These are phyloP conservation scores for Synergus umbraculus DNA, from an alignment of 2,888 invertebrate genomes.

Conservation along the genomic window DNA sequence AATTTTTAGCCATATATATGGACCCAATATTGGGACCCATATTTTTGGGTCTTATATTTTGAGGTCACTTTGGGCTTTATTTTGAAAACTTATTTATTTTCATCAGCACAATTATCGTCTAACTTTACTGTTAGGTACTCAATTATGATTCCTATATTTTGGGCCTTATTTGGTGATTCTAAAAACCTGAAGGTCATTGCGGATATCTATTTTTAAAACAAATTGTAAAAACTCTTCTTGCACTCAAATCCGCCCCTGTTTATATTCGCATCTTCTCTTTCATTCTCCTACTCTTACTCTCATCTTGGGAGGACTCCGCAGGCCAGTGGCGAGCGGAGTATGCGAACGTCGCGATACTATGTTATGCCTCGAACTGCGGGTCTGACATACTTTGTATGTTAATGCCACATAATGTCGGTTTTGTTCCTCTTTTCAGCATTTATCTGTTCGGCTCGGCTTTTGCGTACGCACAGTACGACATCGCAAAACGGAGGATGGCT, in stretches of 20 bases:
- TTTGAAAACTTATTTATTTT: no score
- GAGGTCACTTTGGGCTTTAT: no score
- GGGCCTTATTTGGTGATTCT: no score
- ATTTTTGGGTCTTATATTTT: no score
- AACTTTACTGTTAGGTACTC: no score
- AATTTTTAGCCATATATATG: no score
- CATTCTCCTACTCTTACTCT: slow-evolving; percentile 47
- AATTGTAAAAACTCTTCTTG: slow-evolving; percentile 15
- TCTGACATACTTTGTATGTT: slow-evolving; percentile 78
- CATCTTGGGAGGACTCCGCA: slow-evolving; percentile 23
- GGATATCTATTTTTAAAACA: not conserved
- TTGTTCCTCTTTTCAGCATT: slow-evolving; percentile 76
- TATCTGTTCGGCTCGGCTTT: slow-evolving; percentile 71
- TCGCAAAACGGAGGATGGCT: slow-evolving; percentile 41
- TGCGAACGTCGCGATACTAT: slow-evolving; percentile 73
- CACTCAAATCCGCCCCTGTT: slow-evolving; percentile 34
- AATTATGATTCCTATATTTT: no score
- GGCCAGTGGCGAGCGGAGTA: slow-evolving; percentile 64
- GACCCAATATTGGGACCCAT: no score
- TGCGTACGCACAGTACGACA: slow-evolving; percentile 61
- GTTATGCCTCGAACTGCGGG: slow-evolving; percentile 73
- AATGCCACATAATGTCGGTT: slow-evolving; percentile 77
- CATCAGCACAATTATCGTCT: no score
- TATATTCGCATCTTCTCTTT: slow-evolving; percentile 38
- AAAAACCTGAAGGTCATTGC: not conserved